Base-by-base conservation (phyloP, 2,113 vertebrate genomes). In the Strigops habroptila region DNA sequence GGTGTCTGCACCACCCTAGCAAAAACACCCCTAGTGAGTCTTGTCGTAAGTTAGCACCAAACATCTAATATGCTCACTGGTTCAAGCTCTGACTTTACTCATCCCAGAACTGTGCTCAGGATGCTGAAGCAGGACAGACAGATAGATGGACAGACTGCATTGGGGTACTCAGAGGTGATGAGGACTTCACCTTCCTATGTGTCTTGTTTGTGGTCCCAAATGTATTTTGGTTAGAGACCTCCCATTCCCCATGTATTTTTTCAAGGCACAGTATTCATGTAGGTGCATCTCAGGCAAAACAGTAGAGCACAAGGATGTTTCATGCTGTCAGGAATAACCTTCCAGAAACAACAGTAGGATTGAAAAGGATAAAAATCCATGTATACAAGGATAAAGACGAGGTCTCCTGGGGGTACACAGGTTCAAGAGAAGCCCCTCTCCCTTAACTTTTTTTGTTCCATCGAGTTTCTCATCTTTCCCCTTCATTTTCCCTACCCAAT, bases 341-440 rank as follows among this genome's bases (percentile, higher is more conserved):
- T 81, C n/a, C 68, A 89, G 24, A 62, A 70, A 3, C 18, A 78
- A 17, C 17, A 16, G 19, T 7, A 71, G 63, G 8, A 51, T 24
- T 46, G 30, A 8, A 19, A 77, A 60, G 9, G 25, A 18, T 23
- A 76, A 89, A 76, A 80, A 39, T 4, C 7, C 6, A 0, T 1
- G 6, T 51, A 5, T 6, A 16, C 16, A 30, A 85, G 19, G 35
- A 18, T 1, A 41, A n/a, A 3, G 4, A 6, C 43, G 49, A 89
- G 3, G 1, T 14, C 0, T 21, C 7, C 25, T n/a, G 14, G 2
- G 9, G 3, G 1, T 9, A 16, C 19, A 51, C 6, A 57, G 0
- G 7, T 55, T 77, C n/a, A 52, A 62, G 27, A 73, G 33, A 48
- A 55, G 4, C 28, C 16, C 16, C 6, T 85, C 44, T 76, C 30